Percentiles rank a stretch among this genome's conserved stretches.
phyloP scores from a whole-genome alignment of 2,797 vertebrate species.

The Pseudotriccus pelzelni region DNA sequence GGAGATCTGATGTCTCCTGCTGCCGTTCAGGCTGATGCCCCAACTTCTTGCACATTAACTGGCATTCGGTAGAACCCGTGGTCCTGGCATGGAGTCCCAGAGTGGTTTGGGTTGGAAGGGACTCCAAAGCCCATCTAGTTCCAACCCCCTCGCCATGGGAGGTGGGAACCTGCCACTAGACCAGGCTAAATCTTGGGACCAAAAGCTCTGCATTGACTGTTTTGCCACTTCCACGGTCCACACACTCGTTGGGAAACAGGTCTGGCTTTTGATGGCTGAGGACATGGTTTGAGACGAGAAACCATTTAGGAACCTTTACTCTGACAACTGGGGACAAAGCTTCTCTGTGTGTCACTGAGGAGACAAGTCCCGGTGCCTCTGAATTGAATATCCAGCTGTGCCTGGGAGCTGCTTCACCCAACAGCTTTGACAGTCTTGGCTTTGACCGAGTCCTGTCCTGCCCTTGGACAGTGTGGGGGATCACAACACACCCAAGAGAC shows the following conservation, averaged over 20 bases:
- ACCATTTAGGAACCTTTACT: neutral
- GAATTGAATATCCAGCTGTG: neutral
- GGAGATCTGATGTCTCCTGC: neutral
- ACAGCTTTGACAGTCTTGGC: neutral
- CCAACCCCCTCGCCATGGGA: accelerated
- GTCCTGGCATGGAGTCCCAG: neutral
- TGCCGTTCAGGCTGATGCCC: neutral
- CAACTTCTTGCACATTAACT: neutral
- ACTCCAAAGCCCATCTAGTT: neutral
- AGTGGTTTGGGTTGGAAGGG: neutral
- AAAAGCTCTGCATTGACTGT: neutral
- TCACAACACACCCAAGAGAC: neutral
- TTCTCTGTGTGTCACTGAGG: neutral
- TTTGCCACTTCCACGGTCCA: neutral
- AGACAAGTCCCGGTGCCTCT: neutral
- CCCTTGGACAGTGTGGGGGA: neutral
- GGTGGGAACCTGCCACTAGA: neutral
- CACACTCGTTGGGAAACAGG: neutral
- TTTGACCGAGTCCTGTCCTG: neutral
- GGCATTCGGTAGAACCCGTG: neutral
- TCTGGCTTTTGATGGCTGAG: neutral
- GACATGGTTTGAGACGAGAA: neutral
- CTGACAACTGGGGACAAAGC: neutral
- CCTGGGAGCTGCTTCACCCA: neutral
- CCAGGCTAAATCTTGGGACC: neutral